A percentile compares a stretch with the other conserved stretches of the same genome.
phyloP scores from a whole-genome alignment of 1,140 invertebrate species.

The Bombus fervidus region DNA sequence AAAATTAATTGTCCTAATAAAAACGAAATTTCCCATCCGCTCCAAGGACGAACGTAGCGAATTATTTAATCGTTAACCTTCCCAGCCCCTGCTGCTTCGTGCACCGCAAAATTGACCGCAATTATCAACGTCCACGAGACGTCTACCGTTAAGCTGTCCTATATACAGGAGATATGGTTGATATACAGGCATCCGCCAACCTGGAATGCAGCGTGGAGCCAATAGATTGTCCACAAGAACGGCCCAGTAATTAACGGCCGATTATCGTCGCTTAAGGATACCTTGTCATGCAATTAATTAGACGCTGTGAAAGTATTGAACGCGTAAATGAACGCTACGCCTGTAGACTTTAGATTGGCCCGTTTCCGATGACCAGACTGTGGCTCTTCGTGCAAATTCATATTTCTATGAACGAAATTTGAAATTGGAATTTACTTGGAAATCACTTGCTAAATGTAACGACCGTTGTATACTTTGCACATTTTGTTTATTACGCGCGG shows the following conservation, averaged over 20 bases:
- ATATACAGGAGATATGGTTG: slow-evolving; percentile 16
- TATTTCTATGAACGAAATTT: too few relatives aligned
- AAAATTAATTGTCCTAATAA: not conserved
- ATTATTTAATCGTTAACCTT: not conserved
- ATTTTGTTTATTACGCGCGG: too few relatives aligned
- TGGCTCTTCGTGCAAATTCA: too few relatives aligned
- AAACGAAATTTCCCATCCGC: not conserved
- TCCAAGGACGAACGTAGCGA: too few relatives aligned
- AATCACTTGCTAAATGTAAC: too few relatives aligned
- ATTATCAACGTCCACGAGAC: slow-evolving; percentile 42
- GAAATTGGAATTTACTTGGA: too few relatives aligned
- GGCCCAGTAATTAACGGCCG: slow-evolving; percentile 60
- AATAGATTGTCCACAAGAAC: slow-evolving; percentile 64
- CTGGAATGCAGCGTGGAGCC: slow-evolving; percentile 60
- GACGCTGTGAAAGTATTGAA: not conserved
- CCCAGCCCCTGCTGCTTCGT: not conserved
- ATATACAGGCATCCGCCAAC: slow-evolving; percentile 39
- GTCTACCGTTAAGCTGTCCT: slow-evolving; percentile 7
- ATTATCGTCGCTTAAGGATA: slow-evolving; percentile 59
- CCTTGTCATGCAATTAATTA: slow-evolving; percentile 45
- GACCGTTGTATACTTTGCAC: too few relatives aligned
- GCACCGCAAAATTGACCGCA: slow-evolving; percentile 40
- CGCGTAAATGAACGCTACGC: not conserved
- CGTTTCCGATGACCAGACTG: too few relatives aligned
- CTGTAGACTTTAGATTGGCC: too few relatives aligned